Base-by-base conservation (phyloP, 53 echinoderm and acorn worm genomes). In the Mesocentrotus franciscanus region DNA sequence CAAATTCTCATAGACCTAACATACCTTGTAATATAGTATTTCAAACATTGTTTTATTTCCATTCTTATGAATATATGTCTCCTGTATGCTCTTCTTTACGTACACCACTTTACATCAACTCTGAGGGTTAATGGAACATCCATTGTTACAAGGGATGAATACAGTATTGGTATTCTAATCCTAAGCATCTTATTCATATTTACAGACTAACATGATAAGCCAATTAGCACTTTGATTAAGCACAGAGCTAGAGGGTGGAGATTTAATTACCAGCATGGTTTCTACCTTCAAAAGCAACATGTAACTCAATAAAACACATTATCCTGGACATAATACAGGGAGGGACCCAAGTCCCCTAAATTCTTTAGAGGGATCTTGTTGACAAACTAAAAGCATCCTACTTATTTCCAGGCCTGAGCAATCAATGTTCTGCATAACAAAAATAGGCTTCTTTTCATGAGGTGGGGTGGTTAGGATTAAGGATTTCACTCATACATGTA, bases 151-250 rank as follows among this genome's bases (percentile, higher is more conserved):
- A 79, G 39, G 79, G 79, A 61, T 61, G 6, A 36, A 79, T 5
- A 39, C 17, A 39, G 39, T 39, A n/a, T n/a, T 14, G 78, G 78
- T 78, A 79, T 16, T 39, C 79, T 79, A 79, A 79, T 79, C 79
- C 79, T 79, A 79, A 79, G 14, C 39, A 79, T 39, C 36, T 79
- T 79, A 36, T 79, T 35, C 79, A 79, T 79, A 35, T 79, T 35
- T 79, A 18, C 79, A 10, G 4, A 79, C 79, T 79, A 16, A 39
- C 79, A 79, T 79, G 79, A 79, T 79, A 79, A 79, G 79, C 79
- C 79, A 79, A 79, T 79, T 79, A 79, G 79, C 79, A 79, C 79
- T 79, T 79, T 79, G 79, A 79, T 81, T 81, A 81, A 81, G 81
- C 36, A 39, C 0, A 8, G 18, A 42, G 81, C 8, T 16, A 72